phyloP scores from a whole-genome alignment of 2,888 invertebrate species.

The Torymus texanus region DNA sequence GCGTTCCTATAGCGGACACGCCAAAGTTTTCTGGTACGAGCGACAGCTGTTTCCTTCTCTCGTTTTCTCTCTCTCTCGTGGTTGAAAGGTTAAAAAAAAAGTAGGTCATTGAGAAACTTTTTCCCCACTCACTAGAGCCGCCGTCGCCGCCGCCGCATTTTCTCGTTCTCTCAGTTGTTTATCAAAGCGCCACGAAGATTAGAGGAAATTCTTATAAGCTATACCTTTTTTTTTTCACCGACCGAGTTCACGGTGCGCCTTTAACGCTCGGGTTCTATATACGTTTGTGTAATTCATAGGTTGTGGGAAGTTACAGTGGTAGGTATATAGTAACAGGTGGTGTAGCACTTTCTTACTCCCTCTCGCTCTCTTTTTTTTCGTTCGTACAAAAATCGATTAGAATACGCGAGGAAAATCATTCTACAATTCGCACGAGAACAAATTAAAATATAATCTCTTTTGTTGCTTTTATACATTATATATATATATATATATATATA shows the following conservation, averaged over 20 bases:
- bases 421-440: too few species aligned
- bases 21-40: background rate
- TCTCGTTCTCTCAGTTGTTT: conserved; percentile 2
- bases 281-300: conserved; percentile 7
- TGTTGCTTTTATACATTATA: too few species aligned
- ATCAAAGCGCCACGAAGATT: conserved; percentile 46
- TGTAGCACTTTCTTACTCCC: too few species aligned
- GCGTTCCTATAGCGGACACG: background rate
- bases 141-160: background rate
- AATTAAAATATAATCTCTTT: too few species aligned
- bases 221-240: background rate
- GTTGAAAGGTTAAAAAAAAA: conserved; percentile 51
- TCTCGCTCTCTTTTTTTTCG: too few species aligned
- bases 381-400: too few species aligned
- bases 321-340: too few species aligned
- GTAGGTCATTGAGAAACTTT: conserved; percentile 54
- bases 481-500: too few species aligned
- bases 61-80: conserved; percentile 1
- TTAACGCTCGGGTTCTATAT: background rate
- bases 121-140: conserved; percentile 10
- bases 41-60: background rate
- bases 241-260: background rate
- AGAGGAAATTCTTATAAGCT: conserved; percentile 23
- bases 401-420: too few species aligned
- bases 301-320: background rate